Base-by-base conservation (phyloP, 2,797 vertebrate species). In the Lophius americanus region DNA sequence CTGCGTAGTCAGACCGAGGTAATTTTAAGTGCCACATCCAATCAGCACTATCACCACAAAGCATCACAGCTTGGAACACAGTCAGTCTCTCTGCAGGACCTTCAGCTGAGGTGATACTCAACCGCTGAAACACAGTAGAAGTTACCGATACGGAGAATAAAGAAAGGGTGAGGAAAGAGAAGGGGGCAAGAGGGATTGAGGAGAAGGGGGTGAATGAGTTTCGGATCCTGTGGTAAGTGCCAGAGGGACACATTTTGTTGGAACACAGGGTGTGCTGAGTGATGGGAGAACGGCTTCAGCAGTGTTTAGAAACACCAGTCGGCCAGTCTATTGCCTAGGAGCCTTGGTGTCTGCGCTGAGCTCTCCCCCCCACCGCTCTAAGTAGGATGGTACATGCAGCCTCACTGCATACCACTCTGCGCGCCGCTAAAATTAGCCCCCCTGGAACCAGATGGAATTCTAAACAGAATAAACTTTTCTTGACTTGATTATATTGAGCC, bases 401-500 rank as follows among this genome's bases (percentile, higher is more conserved):
- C 92, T 93, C 90, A 86, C 89, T 92, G 85, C 84, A 85, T 78
- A 83, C 83, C 82, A 70, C 83, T 84, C 85, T 76, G 84, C 79
- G 47, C 84, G 68, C 84, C 82, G 79, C 87, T 91, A 88, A 93
- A 93, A 93, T 93, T 89, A 93, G 83, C 89, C 91, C 89, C 86
- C 85, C 86, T 92, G 90, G 90, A 92, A 92, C 88, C 90, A 89
- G 89, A 92, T 91, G 85, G 90, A 92, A 93, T 92, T 92, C 90
- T 90, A 90, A 88, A 91, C 88, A 91, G 91, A 91, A 92, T 92
- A 91, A 93, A 93, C 90, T 92, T 92, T 91, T 91, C 90, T 90
- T 92, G 85, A 92, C 91, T 91, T 92, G 92, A 94, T 94, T 93
- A 93, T 91, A 87, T 90, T 91, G 88, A 93, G 88, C 87, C 88